Base-by-base conservation (phyloP, 2,888 invertebrate species). In the Gortyna flavago region DNA sequence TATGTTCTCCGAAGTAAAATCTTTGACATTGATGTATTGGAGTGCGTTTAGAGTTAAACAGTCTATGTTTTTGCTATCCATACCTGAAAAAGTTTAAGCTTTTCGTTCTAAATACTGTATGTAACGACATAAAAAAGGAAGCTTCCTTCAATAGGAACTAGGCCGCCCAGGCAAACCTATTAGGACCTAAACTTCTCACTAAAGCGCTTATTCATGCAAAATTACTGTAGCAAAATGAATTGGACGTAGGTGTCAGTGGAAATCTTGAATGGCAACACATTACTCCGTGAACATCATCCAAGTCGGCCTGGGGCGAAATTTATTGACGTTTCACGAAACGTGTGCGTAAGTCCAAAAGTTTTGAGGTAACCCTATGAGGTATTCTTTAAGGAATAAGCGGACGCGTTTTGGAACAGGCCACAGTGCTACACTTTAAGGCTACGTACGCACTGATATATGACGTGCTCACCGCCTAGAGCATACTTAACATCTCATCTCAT, bases 281-380 rank as follows among this genome's bases (percentile, higher is more conserved):
- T 92, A 91, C 90, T 92, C 91, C 89, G 91, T 92, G 92, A 91
- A 91, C 91, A 92, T 92, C 91, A 90, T 88, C 88, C 85, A 86
- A 85, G 88, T 89, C 85, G 90, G 89, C 89, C 85, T 32, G 75
- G 76, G 86, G 89, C 76, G 89, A 91, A 92, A 94, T 93, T 93
- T 93, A 93, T 93, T 91, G 92, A 91, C 90, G 90, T 89, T 88
- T 89, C 89, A 81, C 80, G 85, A 88, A 90, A 90, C 90, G 89
- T 91, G 90, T 89, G 87, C 87, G 90, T 89, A 87, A 88, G 91
- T 90, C 89, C 85, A 79, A 91, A 92, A 93, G 90, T 92, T 92
- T 90, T 87, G 89, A 91, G 89, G 89, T 89, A 89, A 88, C 86
- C 88, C 75, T 87, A 75, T 69, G 76, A 62, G 69, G 73, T 82